Evolutionary conservation across 2,797 vertebrate species (phyloP), one percentile per base, ranked within the genome.

Genomic region (Neomorphus geoffroyi): DNA sequence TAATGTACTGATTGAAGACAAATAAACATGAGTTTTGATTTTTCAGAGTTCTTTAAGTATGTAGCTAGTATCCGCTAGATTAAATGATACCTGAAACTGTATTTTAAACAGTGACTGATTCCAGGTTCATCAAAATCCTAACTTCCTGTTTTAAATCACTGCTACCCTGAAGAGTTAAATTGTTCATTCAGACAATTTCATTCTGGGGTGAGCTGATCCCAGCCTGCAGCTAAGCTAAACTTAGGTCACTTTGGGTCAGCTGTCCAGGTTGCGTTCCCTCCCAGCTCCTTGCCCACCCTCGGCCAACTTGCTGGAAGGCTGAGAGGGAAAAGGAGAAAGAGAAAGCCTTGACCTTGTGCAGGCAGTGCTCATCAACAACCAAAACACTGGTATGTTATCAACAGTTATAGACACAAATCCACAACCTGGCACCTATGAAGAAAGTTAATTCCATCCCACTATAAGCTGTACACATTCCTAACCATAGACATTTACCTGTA

Each of bases 391-490:
- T 46, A 22, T n/a, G 21, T 65, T 57, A 30, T 5, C 7, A 23
- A 27, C 18, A 28, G 16, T 43, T 86, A 60, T 73, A 83, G 10
- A 11, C 46, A 65, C 35, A 51, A 53, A 48, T 43, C 41, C 27
- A 28, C 80, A 61, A 26, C 3, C 8, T 43, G 13, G 6, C 16
- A 43, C 6, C 18, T 35, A 3, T 28, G 53, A 58, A 81, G 58
- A 41, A 46, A 37, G 27, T 21, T 56, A 61, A 28, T 10, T 56
- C 24, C 46, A 27, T 48, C 50, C 21, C 1, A 1, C 6, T n/a
- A 53, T n/a, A 39, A 2, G 1, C 10, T 30, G 14, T 26, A 21
- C 9, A 13, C 2, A 0, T 18, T 53, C 23, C 30, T 45, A 56
- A 35, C 30, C 19, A 21, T 15, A 60, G 14, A 43, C 43, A 3